Percentiles rank a stretch among this genome's conserved stretches.
Evolutionary conservation across 1,140 invertebrate genomes (phyloP).

Genomic region (Rhizoglyphus robini): DNA sequence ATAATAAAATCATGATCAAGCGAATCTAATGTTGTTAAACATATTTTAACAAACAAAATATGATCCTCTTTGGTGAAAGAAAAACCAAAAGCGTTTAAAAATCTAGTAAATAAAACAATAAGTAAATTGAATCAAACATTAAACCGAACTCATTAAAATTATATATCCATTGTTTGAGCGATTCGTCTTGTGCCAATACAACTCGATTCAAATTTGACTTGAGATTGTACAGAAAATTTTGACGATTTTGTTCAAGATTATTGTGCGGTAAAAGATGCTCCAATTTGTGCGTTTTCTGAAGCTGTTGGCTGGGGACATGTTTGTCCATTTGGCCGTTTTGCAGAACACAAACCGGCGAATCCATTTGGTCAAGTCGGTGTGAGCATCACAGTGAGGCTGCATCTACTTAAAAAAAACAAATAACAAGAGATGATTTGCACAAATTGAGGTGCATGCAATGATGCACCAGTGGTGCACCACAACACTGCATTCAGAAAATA

Average conservation of each 20-base stretch:
- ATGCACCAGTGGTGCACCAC: too few relatives aligned
- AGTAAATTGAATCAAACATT: background rate
- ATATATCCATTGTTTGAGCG: background rate
- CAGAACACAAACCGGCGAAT: too few relatives aligned
- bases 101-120: slow-evolving; percentile 1
- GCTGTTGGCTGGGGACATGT: background rate
- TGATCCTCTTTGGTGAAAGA: slow-evolving; percentile 9
- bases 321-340: background rate
- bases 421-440: too few relatives aligned
- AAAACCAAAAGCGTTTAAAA: background rate
- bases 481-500: too few relatives aligned
- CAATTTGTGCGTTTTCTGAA: background rate
- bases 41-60: background rate
- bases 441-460: too few relatives aligned
- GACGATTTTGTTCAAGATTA: background rate
- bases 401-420: too few relatives aligned
- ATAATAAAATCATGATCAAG: background rate
- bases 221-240: background rate
- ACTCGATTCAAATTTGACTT: background rate
- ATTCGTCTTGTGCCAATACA: background rate
- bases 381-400: too few relatives aligned
- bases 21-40: background rate
- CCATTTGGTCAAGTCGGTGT: too few relatives aligned
- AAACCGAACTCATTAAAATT: background rate
- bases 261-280: background rate